Percentiles rank a stretch among this genome's conserved stretches.
phyloP scores from a whole-genome alignment of 2,113 vertebrate species.

The Aegotheles bennettii region DNA sequence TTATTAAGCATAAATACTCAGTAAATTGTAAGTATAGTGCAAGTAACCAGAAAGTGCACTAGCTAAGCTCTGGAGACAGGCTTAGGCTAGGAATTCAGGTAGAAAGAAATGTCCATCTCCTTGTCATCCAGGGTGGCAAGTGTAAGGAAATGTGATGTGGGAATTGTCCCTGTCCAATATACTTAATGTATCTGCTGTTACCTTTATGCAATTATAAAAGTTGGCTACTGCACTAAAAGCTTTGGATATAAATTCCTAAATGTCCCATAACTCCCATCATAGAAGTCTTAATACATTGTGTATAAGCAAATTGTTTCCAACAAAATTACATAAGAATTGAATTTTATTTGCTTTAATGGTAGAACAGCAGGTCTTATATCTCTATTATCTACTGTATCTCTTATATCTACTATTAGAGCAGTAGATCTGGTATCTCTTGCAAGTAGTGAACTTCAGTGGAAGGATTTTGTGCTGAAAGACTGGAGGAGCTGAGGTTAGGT shows the following conservation, averaged over 20 bases:
- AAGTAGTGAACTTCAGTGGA: background rate
- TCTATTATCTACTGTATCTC: no score
- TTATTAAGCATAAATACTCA: slow-evolving; percentile 6
- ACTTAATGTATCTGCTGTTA: background rate
- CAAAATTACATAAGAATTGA: background rate
- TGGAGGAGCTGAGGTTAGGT: background rate
- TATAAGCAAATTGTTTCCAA: background rate
- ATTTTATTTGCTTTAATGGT: background rate
- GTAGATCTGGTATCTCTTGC: background rate
- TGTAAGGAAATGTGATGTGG: background rate
- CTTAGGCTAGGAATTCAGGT: background rate
- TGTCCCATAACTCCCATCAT: background rate
- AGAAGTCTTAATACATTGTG: background rate
- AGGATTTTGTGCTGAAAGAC: background rate
- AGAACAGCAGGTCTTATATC: background rate
- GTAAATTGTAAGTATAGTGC: background rate
- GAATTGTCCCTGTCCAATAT: background rate
- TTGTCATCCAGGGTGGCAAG: background rate
- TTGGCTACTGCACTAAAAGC: background rate
- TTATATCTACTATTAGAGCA: no score
- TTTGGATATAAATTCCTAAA: background rate
- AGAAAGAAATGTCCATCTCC: background rate
- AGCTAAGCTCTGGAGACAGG: background rate
- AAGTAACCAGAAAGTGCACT: background rate
- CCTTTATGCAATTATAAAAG: background rate